Evolutionary conservation across 2,888 invertebrate genomes (phyloP).

Genomic region (Cotesia congregata): DNA sequence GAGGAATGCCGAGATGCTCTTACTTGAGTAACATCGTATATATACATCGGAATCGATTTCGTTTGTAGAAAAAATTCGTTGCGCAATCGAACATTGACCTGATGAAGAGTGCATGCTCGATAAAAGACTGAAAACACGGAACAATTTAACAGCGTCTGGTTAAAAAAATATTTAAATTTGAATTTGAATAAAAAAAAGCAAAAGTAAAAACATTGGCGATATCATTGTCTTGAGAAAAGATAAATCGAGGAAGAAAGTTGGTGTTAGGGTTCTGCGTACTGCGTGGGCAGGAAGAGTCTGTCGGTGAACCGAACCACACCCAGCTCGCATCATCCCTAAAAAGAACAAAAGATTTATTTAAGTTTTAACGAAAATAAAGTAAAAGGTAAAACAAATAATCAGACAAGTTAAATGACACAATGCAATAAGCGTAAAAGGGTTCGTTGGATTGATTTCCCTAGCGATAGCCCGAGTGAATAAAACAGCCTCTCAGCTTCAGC

Average conservation of each 20-base stretch:
- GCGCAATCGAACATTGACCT: background rate
- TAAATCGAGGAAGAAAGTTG: slow-evolving; percentile 10
- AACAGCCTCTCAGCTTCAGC: background rate
- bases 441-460: background rate
- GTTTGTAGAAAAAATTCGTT: background rate
- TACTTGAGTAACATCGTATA: background rate
- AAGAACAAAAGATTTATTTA: background rate
- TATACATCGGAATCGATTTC: background rate
- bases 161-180: background rate
- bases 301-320: background rate
- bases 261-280: background rate
- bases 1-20: background rate
- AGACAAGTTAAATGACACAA: slow-evolving; percentile 4
- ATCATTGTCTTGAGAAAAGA: background rate
- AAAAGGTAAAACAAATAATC: background rate
- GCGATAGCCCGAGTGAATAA: background rate
- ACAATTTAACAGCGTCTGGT: background rate
- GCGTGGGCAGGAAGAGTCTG: slow-evolving; percentile 15
- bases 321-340: background rate
- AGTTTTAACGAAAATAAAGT: background rate
- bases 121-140: no score
- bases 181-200: background rate
- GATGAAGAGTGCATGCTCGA: no score
- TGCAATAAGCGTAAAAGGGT: background rate
- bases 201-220: background rate